These are phyloP conservation scores for Channa maculata DNA, from an alignment of 2,113 vertebrate genomes.

Conservation along the genomic window DNA sequence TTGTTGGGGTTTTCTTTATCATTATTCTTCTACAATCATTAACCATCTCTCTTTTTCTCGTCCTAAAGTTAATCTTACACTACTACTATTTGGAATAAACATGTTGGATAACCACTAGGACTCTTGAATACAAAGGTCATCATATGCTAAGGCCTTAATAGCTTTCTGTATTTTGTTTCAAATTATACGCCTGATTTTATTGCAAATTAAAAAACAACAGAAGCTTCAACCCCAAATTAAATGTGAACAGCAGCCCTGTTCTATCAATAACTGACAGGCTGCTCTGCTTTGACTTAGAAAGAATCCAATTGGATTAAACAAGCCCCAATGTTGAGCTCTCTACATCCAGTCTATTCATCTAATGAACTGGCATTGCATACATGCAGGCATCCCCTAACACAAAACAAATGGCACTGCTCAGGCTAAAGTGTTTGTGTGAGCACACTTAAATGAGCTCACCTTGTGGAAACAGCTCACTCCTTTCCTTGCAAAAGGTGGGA, in stretches of 20 bases:
- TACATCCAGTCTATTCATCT: constrained; percentile 30
- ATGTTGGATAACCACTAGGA: neutral
- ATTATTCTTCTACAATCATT: constrained; percentile 14
- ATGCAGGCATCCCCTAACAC: constrained; percentile 14
- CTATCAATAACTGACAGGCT: constrained; percentile 34
- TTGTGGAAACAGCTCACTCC: constrained; percentile 15
- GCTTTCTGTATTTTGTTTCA: constrained; percentile 13
- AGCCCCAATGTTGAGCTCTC: constrained; percentile 31
- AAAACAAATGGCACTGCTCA: constrained; percentile 43
- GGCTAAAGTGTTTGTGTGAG: constrained; percentile 22
- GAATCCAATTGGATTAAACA: constrained; percentile 49
- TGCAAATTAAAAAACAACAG: constrained; percentile 34
- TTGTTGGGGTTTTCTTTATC: constrained; percentile 34
- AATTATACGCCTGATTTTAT: constrained; percentile 15
- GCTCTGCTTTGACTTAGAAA: constrained; percentile 43
- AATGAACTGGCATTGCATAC: constrained; percentile 27
- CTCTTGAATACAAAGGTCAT: neutral
- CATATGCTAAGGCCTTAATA: constrained; percentile 16
- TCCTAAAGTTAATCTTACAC: neutral
- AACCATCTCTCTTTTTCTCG: neutral
- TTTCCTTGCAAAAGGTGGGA: constrained; percentile 29
- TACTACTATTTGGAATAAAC: constrained; percentile 12
- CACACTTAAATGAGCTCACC: constrained; percentile 25
- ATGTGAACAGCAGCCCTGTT: constrained; percentile 23
- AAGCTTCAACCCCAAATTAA: constrained; percentile 23